These are phyloP conservation scores for Teinopalpus imperialis DNA, from an alignment of 2,888 invertebrate genomes.

Conservation along the genomic window DNA sequence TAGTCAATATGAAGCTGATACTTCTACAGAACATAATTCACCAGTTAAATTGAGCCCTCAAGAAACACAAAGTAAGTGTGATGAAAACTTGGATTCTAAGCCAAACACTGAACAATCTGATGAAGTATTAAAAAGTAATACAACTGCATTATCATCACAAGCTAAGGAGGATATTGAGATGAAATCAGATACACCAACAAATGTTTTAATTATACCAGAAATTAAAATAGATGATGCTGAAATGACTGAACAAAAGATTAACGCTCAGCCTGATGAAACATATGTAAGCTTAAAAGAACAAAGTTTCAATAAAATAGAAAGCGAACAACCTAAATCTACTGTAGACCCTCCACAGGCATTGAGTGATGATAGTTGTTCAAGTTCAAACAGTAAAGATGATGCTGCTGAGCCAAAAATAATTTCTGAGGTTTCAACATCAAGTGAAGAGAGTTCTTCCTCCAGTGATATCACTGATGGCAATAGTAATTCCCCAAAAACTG, in stretches of 20 bases:
- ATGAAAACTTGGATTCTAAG: constrained; percentile 1
- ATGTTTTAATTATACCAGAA: constrained; percentile 59
- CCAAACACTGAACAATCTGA: background rate
- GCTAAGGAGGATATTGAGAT: constrained; percentile 25
- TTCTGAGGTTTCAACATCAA: constrained; percentile 64
- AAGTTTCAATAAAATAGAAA: constrained; percentile 36
- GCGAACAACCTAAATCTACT: constrained; percentile 24
- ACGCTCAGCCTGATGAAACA: constrained; percentile 43
- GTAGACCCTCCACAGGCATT: constrained; percentile 36
- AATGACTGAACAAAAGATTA: constrained; percentile 64
- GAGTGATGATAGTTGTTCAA: constrained; percentile 63
- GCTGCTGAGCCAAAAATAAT: constrained; percentile 52
- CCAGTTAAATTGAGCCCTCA: constrained; percentile 32
- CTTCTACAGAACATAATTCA: constrained; percentile 54
- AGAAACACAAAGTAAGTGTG: constrained; percentile 44
- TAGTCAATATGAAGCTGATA: constrained; percentile 56
- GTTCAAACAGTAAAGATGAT: constrained; percentile 60
- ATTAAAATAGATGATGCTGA: constrained; percentile 72
- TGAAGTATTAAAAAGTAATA: constrained; percentile 7
- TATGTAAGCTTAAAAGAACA: constrained; percentile 36
- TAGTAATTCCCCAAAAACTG: constrained; percentile 69
- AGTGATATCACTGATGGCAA: constrained; percentile 74
- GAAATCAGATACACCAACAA: constrained; percentile 30
- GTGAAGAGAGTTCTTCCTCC: constrained; percentile 73
- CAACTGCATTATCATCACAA: background rate